phyloP scores from a whole-genome alignment of 2,888 invertebrate species.

The Allophyes oxyacanthae region DNA sequence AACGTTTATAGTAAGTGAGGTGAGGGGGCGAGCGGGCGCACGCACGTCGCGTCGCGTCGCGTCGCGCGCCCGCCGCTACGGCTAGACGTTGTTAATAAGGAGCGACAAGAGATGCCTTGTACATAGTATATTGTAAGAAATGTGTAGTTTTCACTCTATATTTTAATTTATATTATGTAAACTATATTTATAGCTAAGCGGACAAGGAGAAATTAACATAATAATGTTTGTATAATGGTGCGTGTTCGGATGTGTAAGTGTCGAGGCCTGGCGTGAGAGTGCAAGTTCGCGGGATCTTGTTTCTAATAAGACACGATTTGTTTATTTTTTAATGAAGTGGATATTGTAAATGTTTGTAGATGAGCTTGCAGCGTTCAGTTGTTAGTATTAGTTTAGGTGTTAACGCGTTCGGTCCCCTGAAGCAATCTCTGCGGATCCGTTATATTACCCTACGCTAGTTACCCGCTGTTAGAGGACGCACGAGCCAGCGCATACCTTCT shows the following conservation, averaged over 20 bases:
- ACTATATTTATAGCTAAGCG: constrained; percentile 84
- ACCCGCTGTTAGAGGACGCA: constrained; percentile 64
- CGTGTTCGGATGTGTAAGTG: constrained; percentile 54
- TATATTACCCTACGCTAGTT: constrained; percentile 73
- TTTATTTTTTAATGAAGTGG: constrained; percentile 69
- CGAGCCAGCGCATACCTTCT: constrained; percentile 62
- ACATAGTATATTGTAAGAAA: constrained; percentile 84
- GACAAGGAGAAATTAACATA: constrained; percentile 79
- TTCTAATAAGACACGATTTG: constrained; percentile 68
- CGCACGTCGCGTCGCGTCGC: too few species aligned
- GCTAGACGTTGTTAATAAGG: constrained; percentile 62
- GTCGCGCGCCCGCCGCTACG: constrained; percentile 29
- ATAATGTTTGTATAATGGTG: constrained; percentile 70
- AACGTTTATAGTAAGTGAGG: constrained; percentile 75
- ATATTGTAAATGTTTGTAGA: constrained; percentile 76
- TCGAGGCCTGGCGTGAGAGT: constrained; percentile 70
- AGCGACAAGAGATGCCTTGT: constrained; percentile 84
- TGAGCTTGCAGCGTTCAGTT: constrained; percentile 86
- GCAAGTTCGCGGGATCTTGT: constrained; percentile 55
- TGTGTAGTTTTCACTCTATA: constrained; percentile 87
- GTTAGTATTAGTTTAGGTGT: constrained; percentile 62
- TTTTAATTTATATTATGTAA: constrained; percentile 86
- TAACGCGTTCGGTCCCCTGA: constrained; percentile 53
- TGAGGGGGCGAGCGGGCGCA: constrained; percentile 29
- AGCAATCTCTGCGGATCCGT: constrained; percentile 47